phyloP scores from a whole-genome alignment of 2,113 vertebrate genomes.

The Sialia sialis region DNA sequence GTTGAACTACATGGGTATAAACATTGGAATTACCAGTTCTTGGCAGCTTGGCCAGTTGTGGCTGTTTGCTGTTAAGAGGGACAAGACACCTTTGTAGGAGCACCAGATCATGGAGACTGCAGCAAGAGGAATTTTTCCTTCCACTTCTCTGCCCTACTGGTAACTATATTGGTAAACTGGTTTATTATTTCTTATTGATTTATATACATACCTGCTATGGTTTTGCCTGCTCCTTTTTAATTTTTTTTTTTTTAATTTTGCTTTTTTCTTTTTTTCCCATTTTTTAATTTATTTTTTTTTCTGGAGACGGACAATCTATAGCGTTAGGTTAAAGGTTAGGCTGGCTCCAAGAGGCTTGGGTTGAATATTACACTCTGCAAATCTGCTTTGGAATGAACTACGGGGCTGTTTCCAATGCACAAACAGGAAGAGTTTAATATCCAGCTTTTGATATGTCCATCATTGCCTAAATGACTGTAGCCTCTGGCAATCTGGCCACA shows the following conservation, averaged over 20 bases:
- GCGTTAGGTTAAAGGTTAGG: background rate
- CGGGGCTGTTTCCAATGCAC: background rate
- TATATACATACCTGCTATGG: background rate
- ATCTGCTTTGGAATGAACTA: background rate
- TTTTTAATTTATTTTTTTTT: too few relatives aligned
- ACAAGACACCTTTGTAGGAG: background rate
- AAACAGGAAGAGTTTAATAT: conserved; percentile 15
- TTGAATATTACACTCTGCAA: background rate
- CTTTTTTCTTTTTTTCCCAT: too few relatives aligned
- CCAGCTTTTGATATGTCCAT: background rate
- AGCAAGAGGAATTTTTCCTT: background rate
- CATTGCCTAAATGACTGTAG: background rate
- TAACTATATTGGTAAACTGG: background rate
- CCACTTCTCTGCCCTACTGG: background rate
- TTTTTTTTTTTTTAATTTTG: background rate
- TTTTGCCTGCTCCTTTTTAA: background rate
- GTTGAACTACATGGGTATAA: background rate
- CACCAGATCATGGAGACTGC: background rate
- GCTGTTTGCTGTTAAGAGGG: background rate
- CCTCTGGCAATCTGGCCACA: background rate
- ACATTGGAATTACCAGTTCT: background rate
- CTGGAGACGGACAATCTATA: background rate
- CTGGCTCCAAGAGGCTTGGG: background rate
- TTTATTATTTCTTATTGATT: background rate
- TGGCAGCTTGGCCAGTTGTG: background rate